These are phyloP conservation scores for Ganaspis sp. DNA, from an alignment of 1,140 invertebrate species.

Conservation along the genomic window DNA sequence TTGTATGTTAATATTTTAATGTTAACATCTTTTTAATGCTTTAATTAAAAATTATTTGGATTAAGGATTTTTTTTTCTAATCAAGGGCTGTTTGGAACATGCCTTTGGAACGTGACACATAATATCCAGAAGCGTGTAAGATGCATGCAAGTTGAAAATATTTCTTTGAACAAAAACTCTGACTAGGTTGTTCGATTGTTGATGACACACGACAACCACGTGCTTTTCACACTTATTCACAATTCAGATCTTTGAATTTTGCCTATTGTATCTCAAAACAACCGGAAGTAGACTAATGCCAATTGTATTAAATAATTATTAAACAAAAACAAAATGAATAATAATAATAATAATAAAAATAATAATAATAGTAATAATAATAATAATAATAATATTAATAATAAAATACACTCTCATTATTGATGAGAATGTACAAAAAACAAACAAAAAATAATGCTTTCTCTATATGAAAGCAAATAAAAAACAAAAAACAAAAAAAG, in stretches of 20 bases:
- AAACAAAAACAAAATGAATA: not conserved
- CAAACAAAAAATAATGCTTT: too few species aligned
- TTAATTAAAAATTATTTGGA: too few species aligned
- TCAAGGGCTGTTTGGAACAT: constrained; percentile 5
- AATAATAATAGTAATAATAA: too few species aligned
- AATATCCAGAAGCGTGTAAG: constrained; percentile 32
- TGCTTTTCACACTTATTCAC: constrained; percentile 22
- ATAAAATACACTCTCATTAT: too few species aligned
- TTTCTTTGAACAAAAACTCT: constrained; percentile 30
- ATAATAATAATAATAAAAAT: too few species aligned
- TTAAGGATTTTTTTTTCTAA: too few species aligned
- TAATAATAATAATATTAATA: too few species aligned
- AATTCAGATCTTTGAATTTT: not conserved
- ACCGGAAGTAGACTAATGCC: not conserved
- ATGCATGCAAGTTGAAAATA: constrained; percentile 29
- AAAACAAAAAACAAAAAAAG: too few species aligned
- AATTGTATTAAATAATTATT: not conserved
- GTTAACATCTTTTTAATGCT: too few species aligned
- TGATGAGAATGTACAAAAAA: too few species aligned
- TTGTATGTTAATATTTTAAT: too few species aligned
- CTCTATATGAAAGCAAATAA: too few species aligned
- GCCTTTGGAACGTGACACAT: constrained; percentile 40
- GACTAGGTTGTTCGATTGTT: constrained; percentile 22
- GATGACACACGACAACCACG: constrained; percentile 44
- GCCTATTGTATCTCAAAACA: not conserved